Base-by-base conservation (phyloP, 2,113 vertebrate species). In the Brachyhypopomus gauderio region DNA sequence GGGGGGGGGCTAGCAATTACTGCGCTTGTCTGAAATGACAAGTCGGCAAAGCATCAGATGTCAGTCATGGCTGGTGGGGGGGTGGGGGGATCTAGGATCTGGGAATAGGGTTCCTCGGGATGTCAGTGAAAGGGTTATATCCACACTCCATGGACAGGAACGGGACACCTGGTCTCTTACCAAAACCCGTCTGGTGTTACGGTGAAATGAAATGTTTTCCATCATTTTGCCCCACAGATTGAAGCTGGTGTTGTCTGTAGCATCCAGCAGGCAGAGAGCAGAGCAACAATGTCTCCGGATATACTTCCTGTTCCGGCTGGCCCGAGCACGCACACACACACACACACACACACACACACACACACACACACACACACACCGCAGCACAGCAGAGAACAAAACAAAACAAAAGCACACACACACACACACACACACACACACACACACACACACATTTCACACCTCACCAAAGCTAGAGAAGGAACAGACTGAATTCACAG, bases 1-100 rank as follows among this genome's bases (percentile, higher is more conserved):
- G 45, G 45, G 45, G 45, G 12, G 5, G 12, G 74, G 74, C 73
- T 30, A 45, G 80, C 82, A 81, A 82, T 86, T 85, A 78, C 45
- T 14, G 48, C 12, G 73, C 78, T 83, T 83, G 48, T 86, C 72
- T 66, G 62, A 77, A 83, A 84, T 38, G 25, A 79, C 72, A 69
- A 75, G 76, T 58, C 77, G 59, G 58, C 48, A 56, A 36, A 34
- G 74, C 56, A 27, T 79, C 79, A 77, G 75, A 78, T 72, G 78
- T 85, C 80, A 86, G 77, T 78, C 64, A 60, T 23, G 79, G 58
- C 48, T n/a, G 60, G 74, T 38, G n/a, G 36, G 74, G 12, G 17
- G 60, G n/a, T 34, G n/a, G 66, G 41, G 20, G 8, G 38, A 58
- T 25, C 64, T 20, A 52, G 38, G 22, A 27, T 27, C 71, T 59